Evolutionary conservation across 2,113 vertebrate genomes (phyloP), one percentile per base, ranked within the genome.

Genomic region (Heloderma charlesbogerti): DNA sequence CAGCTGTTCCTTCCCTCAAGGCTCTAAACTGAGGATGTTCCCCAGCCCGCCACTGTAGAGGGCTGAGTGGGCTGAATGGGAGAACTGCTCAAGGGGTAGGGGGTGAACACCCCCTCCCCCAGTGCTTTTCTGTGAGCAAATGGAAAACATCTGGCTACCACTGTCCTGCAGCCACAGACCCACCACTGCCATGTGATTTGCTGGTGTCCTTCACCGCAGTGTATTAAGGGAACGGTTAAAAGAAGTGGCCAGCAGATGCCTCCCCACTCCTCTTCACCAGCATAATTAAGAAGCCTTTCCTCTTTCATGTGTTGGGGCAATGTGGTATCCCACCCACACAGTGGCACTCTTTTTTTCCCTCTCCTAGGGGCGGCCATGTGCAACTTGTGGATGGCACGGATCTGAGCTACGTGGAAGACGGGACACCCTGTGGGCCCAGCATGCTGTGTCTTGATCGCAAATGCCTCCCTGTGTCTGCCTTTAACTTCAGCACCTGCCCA

Each of bases 391-490:
- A 99, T 0, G 98, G 98, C 86, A 98, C 98, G 0, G 98, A 98
- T 95, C 96, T 99, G 96, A 99, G 99, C 94, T 99, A 99, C 0
- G 98, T 99, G 95, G 98, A 99, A 96, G 98, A 99, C 0, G 99
- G 99, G 93, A 98, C 98, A 0, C 98, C 98, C 51, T 99, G 99
- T 1, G 99, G 99, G 7, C 98, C 99, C 91, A 98, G 98, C 95
- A 99, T 99, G 98, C 97, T 99, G 97, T 99, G 99, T 95, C 96
- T 99, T 95, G 98, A 98, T 90, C 98, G 97, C 88, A 98, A 97
- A 97, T 99, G 99, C 98, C 98, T 99, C 94, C 98, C 98, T 6
- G 97, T 98, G 91, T 96, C 97, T 0, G 97, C 98, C 86, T 99
- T 99, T 97, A 99, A 99, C 97, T 98, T 99, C 97, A 99, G 98